Conservation (phyloP, 1,140 invertebrate species). For the Zaprionus davidi region DNA sequence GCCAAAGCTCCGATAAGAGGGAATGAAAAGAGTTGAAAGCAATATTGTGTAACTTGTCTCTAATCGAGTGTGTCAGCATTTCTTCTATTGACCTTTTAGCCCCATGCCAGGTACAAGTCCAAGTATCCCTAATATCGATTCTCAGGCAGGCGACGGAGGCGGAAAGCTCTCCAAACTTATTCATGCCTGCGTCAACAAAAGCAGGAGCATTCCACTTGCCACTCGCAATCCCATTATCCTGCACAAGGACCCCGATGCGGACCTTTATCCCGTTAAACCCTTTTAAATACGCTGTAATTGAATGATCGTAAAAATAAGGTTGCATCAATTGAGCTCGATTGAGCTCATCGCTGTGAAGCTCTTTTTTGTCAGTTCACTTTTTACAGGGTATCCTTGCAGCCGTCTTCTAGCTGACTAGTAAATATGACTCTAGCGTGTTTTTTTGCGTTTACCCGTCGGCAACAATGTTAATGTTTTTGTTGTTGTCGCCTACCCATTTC, state of each 20-base stretch:
- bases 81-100: constrained; percentile 46
- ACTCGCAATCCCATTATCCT: constrained; percentile 13
- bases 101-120: constrained; percentile 10
- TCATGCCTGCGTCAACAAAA: constrained; percentile 45
- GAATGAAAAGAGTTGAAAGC: background rate
- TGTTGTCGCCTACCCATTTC: constrained; percentile 48
- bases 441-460: constrained; percentile 34
- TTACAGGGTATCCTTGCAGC: background rate
- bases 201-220: constrained; percentile 16
- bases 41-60: constrained; percentile 8
- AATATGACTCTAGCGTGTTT: background rate
- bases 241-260: constrained; percentile 11
- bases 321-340: background rate
- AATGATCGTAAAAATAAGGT: background rate
- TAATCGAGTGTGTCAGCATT: constrained; percentile 44
- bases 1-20: background rate
- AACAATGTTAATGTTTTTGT: constrained; percentile 34
- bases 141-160: background rate
- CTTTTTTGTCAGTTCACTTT: background rate
- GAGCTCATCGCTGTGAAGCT: background rate
- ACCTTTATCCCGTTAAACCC: constrained; percentile 34
- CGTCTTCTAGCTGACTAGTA: background rate
- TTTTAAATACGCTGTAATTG: constrained; percentile 30
- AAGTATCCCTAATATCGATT: constrained; percentile 27
- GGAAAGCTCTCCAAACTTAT: constrained; percentile 46